These are phyloP conservation scores for Drosophila nikananu DNA, from an alignment of 1,140 invertebrate genomes.

Conservation along the genomic window DNA sequence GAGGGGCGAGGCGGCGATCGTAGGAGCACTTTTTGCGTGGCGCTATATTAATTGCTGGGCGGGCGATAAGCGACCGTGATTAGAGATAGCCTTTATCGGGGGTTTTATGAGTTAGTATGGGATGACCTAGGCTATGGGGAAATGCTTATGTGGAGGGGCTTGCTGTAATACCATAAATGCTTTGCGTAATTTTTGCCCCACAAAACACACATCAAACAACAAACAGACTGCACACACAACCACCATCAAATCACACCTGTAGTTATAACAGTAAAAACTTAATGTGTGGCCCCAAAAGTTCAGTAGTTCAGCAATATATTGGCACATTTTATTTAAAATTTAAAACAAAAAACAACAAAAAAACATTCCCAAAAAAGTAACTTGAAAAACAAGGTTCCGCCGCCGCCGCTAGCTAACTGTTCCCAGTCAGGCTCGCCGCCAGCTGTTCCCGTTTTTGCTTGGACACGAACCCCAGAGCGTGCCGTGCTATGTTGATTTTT, in stretches of 20 bases:
- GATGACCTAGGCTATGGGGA: conserved; percentile 19
- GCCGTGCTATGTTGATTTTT: background rate
- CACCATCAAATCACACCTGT: conserved; percentile 1
- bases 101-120: background rate
- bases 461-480: conserved; percentile 21
- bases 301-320: conserved; percentile 25
- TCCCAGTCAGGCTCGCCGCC: conserved; percentile 39
- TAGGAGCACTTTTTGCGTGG: conserved; percentile 9
- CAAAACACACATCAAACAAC: conserved; percentile 7
- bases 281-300: conserved; percentile 54
- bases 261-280: conserved; percentile 77
- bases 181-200: conserved; percentile 31
- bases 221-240: conserved; percentile 6
- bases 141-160: background rate
- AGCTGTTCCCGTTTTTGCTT: conserved; percentile 33
- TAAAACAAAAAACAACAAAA: background rate
- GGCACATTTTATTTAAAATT: conserved; percentile 32
- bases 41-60: conserved; percentile 42
- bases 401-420: conserved; percentile 40
- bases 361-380: conserved; percentile 25
- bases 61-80: conserved; percentile 43
- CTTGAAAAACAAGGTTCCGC: conserved; percentile 26
- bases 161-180: conserved; percentile 17
- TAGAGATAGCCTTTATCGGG: conserved; percentile 33
- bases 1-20: background rate